These are phyloP conservation scores for Leptonema lineaticorne DNA, from an alignment of 1,140 invertebrate genomes.

Conservation along the genomic window DNA sequence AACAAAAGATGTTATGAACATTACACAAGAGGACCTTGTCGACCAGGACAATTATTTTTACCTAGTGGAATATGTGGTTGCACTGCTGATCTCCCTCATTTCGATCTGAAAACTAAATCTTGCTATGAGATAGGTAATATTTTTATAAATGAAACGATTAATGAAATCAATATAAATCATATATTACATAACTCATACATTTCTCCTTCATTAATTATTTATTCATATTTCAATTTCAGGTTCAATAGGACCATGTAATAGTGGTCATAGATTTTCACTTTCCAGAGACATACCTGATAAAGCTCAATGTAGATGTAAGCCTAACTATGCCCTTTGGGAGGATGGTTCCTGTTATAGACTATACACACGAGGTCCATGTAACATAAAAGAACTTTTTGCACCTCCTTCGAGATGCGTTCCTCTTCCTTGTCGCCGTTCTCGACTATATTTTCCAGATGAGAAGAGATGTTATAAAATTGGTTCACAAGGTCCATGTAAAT, in stretches of 20 bases:
- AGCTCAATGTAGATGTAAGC: conserved; percentile 68
- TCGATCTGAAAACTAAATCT: conserved; percentile 63
- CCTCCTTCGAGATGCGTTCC: conserved; percentile 61
- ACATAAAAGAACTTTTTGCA: conserved; percentile 63
- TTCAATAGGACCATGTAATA: conserved; percentile 67
- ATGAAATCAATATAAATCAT: no score
- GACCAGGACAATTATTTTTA: conserved; percentile 70
- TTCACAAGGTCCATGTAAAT: conserved; percentile 67
- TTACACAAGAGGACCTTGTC: conserved; percentile 75
- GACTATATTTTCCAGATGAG: conserved; percentile 71
- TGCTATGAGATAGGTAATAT: conserved; percentile 75
- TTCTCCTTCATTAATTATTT: neutral
- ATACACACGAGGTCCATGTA: conserved; percentile 75
- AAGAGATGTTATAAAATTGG: conserved; percentile 75
- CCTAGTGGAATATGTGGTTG: conserved; percentile 73
- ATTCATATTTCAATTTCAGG: conserved; percentile 49
- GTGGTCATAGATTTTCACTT: conserved; percentile 67
- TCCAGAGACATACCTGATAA: conserved; percentile 48
- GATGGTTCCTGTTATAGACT: conserved; percentile 72
- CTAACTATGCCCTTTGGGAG: conserved; percentile 65
- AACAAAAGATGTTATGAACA: conserved; percentile 73
- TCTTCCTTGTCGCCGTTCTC: conserved; percentile 69
- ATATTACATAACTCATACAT: no score
- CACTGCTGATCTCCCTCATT: conserved; percentile 67
- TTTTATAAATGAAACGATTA: neutral